A percentile compares a stretch with the other conserved stretches of the same genome.
These are phyloP conservation scores for Cataglyphis hispanica DNA, from an alignment of 1,140 invertebrate species.

Conservation along the genomic window DNA sequence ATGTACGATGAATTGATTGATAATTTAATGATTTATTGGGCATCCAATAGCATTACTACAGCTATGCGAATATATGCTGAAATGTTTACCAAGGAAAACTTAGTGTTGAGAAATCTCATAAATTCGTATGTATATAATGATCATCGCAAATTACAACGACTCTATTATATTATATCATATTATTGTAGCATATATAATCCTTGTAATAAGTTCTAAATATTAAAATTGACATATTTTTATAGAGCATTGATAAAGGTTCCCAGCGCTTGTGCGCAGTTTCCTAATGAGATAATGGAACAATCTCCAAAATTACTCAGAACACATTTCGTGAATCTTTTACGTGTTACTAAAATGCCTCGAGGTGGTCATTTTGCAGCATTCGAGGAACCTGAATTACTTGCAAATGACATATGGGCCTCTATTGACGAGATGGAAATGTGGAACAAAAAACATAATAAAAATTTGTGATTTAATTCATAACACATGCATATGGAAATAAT, in stretches of 20 bases:
- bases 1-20: conserved; percentile 93
- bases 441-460: neutral
- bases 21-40: conserved; percentile 96
- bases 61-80: conserved; percentile 88
- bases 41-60: conserved; percentile 89
- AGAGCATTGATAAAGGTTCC: neutral
- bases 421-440: neutral
- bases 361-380: conserved; percentile 29
- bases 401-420: conserved; percentile 17
- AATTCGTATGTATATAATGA: neutral
- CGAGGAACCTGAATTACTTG: conserved; percentile 16
- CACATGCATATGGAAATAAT: no score
- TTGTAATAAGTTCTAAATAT: neutral
- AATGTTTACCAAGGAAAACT: neutral
- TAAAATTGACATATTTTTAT: neutral
- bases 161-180: no score
- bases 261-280: conserved; percentile 7
- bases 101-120: neutral
- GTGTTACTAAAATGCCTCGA: conserved; percentile 29
- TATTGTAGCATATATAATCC: neutral
- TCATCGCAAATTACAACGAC: neutral
- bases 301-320: neutral
- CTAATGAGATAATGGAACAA: neutral
- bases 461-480: no score
- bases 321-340: conserved; percentile 34